Evolutionary conservation across 2,888 invertebrate species (phyloP).

Genomic region (Drosophila nigricruria): DNA sequence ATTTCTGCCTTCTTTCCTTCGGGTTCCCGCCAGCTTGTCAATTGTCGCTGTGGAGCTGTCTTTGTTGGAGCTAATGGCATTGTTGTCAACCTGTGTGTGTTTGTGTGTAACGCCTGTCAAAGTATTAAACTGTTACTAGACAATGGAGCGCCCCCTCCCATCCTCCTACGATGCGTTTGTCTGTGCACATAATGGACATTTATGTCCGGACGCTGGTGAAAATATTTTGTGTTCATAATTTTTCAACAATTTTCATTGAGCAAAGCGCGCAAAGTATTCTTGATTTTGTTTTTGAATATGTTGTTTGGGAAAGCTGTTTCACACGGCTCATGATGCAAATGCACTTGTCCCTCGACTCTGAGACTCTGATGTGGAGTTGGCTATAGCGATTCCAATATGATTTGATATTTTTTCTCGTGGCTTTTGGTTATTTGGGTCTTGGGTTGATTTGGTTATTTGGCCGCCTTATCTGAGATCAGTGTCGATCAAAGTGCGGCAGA

Average conservation of each 20-base stretch:
- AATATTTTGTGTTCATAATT: constrained; percentile 67
- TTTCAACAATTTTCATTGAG: constrained; percentile 73
- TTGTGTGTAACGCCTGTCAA: constrained; percentile 66
- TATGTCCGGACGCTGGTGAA: constrained; percentile 58
- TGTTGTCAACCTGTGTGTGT: constrained; percentile 64
- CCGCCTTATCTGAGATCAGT: constrained; percentile 74
- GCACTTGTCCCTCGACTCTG: constrained; percentile 62
- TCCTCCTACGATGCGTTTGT: constrained; percentile 41
- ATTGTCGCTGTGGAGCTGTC: constrained; percentile 58
- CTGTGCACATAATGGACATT: constrained; percentile 61
- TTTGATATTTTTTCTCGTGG: constrained; percentile 31
- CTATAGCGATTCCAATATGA: constrained; percentile 20
- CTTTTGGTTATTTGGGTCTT: constrained; percentile 37
- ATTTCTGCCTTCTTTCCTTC: background rate
- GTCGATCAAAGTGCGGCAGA: constrained; percentile 73
- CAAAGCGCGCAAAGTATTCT: constrained; percentile 34
- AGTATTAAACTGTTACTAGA: constrained; percentile 64
- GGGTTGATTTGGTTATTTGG: constrained; percentile 56
- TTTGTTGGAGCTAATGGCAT: constrained; percentile 73
- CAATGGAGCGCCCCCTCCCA: constrained; percentile 44
- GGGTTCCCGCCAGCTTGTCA: constrained; percentile 49
- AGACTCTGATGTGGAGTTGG: constrained; percentile 5
- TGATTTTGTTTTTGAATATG: constrained; percentile 29
- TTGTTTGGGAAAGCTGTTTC: constrained; percentile 63
- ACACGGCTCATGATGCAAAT: constrained; percentile 71